These are phyloP conservation scores for Dissostichus mawsoni DNA, from an alignment of 2,113 vertebrate species.

Conservation along the genomic window DNA sequence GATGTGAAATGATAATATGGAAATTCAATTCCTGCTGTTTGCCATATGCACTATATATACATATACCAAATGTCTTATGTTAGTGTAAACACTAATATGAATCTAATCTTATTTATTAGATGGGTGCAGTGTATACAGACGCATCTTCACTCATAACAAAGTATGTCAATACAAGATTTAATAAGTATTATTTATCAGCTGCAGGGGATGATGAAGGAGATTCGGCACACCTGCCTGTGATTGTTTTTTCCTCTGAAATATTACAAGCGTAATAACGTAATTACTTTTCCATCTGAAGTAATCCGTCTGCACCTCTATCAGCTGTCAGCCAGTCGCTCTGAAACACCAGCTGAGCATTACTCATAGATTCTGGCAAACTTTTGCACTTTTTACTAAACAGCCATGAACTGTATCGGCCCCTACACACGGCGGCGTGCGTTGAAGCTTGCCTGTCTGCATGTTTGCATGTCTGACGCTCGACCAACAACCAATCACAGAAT, in stretches of 20 bases:
- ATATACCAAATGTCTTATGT: not conserved
- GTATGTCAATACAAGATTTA: slow-evolving; percentile 9
- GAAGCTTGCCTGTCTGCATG: too few species aligned
- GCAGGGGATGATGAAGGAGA: slow-evolving; percentile 19
- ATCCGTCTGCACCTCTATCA: slow-evolving; percentile 26
- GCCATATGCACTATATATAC: not conserved
- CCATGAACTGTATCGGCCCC: not conserved
- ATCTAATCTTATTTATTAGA: too few species aligned
- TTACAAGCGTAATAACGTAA: slow-evolving; percentile 17
- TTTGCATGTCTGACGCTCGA: too few species aligned
- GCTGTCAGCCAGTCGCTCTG: slow-evolving; percentile 1
- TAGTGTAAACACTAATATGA: not conserved
- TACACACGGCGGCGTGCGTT: too few species aligned
- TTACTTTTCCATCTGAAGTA: slow-evolving; percentile 34
- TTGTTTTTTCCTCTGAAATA: slow-evolving; percentile 16
- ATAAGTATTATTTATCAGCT: slow-evolving; percentile 29
- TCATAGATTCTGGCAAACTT: not conserved
- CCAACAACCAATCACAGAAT: too few species aligned
- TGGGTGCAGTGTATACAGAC: not conserved
- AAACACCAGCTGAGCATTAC: not conserved
- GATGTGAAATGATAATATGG: not conserved
- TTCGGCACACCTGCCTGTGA: slow-evolving; percentile 10
- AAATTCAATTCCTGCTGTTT: not conserved
- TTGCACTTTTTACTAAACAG: not conserved
- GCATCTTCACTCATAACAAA: slow-evolving; percentile 16